phyloP scores from a whole-genome alignment of 2,797 vertebrate species.

The Allobates femoralis region DNA sequence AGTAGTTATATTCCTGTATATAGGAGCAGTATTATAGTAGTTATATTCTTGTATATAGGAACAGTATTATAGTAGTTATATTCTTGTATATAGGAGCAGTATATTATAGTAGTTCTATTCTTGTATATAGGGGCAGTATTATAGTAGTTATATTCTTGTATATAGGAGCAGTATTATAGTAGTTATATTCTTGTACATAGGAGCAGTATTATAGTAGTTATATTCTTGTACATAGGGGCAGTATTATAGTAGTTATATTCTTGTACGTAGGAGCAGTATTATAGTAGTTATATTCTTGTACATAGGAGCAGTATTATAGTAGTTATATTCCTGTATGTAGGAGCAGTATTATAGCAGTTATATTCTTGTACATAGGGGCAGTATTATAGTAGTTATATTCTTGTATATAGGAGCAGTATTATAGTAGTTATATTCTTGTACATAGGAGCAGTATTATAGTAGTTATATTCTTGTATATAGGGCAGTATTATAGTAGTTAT shows the following conservation, averaged over 20 bases:
- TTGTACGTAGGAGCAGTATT: neutral
- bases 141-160: neutral
- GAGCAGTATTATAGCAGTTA: too few species aligned
- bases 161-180: neutral
- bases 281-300: constrained; percentile 9
- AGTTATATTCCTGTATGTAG: too few species aligned
- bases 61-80: neutral
- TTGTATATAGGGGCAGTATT: constrained; percentile 5
- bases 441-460: neutral
- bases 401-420: neutral
- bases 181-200: neutral
- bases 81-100: neutral
- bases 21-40: too few species aligned
- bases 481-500: neutral
- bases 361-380: too few species aligned
- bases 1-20: neutral
- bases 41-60: neutral
- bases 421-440: neutral
- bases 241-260: constrained; percentile 12
- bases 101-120: neutral
- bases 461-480: too few species aligned
- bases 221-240: too few species aligned
- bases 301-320: constrained; percentile 2
- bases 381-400: neutral
- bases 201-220: neutral